Base-by-base conservation (phyloP, 2,113 vertebrate genomes). In the Candoia aspera region DNA sequence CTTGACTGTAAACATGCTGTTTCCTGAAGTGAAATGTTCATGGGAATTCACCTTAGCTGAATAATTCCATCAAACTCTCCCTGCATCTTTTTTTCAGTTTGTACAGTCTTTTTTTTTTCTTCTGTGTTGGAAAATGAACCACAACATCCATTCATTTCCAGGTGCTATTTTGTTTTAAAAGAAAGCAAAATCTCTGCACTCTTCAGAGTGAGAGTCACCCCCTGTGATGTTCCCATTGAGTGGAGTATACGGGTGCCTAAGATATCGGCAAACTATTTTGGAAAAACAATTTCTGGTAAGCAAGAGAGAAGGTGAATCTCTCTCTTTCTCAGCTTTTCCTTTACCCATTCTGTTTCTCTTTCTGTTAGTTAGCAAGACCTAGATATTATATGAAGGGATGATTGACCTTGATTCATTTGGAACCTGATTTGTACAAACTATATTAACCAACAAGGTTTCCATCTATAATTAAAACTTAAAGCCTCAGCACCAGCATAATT, bases 181-280 rank as follows among this genome's bases (percentile, higher is more conserved):
- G 98, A 98, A 96, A 96, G 97, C 94, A 97, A 94, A 29, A 79
- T 88, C 0, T 95, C 95, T 0, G 42, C 94, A 1, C 96, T 95
- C 10, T 97, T 99, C 97, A 97, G 97, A 0, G 49, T 99, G 93
- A 98, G 97, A 0, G 98, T 99, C 92, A 98, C 97, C 0, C 98
- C 98, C 2, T 99, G 98, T 84, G 98, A 98, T 33, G 96, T 97
- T 46, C 96, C 98, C 54, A 97, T 98, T 0, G 98, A 99, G 92
- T 99, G 98, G 98, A 98, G 95, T 84, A 95, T 97, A 85, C 90
- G 96, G 1, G 17, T 94, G 5, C 95, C 96, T 91, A 97, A 95
- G 88, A 9, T 91, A 46, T 96, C 96, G 0, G 87, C 91, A 54
- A 90, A 23, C n/a, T 90, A 95, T 92, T 89, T 92, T 84, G 93